Conservation (phyloP, 2,113 vertebrate species). For the Thalassarche chlororhynchos region DNA sequence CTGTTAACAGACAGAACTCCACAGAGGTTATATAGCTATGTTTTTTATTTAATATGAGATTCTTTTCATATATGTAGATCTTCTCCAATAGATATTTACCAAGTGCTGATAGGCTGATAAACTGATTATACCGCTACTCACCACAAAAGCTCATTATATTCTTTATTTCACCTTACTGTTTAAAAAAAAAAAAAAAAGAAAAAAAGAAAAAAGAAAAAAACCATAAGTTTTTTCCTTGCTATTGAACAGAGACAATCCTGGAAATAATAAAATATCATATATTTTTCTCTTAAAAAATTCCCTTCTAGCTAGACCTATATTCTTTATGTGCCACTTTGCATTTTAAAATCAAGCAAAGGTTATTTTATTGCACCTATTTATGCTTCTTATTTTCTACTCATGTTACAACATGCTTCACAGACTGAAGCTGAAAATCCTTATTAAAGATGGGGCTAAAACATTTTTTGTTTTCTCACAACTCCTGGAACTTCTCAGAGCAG, state of each 20-base stretch:
- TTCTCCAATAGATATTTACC: neutral
- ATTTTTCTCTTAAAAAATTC: neutral
- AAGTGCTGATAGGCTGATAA: neutral
- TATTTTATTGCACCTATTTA: neutral
- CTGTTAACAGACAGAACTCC: neutral
- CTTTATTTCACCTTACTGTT: neutral
- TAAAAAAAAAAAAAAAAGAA: neutral
- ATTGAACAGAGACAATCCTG: neutral
- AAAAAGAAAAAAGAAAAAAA: no score
- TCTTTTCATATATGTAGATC: neutral
- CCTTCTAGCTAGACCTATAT: neutral
- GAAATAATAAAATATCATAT: neutral
- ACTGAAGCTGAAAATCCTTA: neutral
- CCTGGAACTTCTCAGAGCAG: neutral
- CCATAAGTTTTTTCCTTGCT: neutral
- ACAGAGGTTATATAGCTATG: neutral
- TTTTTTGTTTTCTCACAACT: neutral
- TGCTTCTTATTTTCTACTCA: neutral
- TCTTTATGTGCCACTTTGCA: neutral
- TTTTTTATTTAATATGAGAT: neutral
- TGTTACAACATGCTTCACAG: neutral
- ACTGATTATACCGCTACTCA: neutral
- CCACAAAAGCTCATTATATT: neutral
- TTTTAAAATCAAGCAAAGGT: neutral
- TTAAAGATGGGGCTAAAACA: neutral